Percentiles rank a stretch among this genome's conserved stretches.
Conservation (phyloP, 2,888 invertebrate species). For the Tipula vernalis region DNA sequence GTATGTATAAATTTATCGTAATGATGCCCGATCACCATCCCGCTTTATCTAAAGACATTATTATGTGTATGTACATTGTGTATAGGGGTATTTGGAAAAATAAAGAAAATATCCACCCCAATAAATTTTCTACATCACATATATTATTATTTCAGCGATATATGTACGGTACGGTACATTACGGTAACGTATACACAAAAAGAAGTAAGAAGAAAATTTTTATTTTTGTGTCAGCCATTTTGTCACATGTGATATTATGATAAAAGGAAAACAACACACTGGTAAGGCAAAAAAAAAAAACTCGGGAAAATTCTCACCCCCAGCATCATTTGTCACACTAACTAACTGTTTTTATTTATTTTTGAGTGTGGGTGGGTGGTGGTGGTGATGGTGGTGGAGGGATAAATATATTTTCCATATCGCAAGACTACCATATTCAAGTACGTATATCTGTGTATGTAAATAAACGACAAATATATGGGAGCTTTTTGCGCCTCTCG, state of each 20-base stretch:
- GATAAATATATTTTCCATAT: background rate
- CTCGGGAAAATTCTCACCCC: background rate
- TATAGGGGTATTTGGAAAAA: background rate
- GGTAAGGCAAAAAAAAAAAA: background rate
- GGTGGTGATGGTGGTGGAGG: background rate
- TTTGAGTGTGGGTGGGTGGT: background rate
- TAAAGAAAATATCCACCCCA: slow-evolving; percentile 4
- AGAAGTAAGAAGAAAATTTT: background rate
- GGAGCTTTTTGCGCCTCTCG: background rate
- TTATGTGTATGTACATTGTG: background rate
- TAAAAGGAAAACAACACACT: background rate
- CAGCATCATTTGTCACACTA: background rate
- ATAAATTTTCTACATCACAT: slow-evolving; percentile 4
- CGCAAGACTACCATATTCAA: background rate
- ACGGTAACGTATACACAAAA: background rate
- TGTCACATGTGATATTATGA: slow-evolving; percentile 4
- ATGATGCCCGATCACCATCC: background rate
- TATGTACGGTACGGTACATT: background rate
- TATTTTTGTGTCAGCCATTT: background rate
- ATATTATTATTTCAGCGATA: background rate
- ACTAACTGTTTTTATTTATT: background rate
- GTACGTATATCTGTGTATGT: background rate
- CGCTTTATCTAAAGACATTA: background rate
- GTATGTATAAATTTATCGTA: background rate
- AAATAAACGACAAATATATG: background rate